These are phyloP conservation scores for Protomyctophum bolini DNA, from an alignment of 2,113 vertebrate genomes.

Conservation along the genomic window DNA sequence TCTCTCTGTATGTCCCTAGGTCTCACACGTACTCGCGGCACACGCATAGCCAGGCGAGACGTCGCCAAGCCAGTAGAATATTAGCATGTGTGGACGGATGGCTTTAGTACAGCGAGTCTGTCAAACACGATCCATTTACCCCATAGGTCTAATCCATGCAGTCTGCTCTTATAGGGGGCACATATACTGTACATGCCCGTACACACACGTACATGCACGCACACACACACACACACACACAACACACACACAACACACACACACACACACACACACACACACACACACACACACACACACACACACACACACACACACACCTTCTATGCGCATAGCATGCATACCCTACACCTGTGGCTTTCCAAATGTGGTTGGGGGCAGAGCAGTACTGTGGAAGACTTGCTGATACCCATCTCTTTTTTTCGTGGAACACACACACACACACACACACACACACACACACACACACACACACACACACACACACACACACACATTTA, in stretches of 20 bases:
- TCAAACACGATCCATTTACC: conserved; percentile 78
- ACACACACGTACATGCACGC: conserved; percentile 14
- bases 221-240: conserved; percentile 32
- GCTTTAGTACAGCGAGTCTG: conserved; percentile 73
- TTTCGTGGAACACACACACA: conserved; percentile 15
- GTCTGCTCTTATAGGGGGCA: conserved; percentile 40
- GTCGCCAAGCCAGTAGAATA: conserved; percentile 61
- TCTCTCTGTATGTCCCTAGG: too few relatives aligned
- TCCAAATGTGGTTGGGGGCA: conserved; percentile 32
- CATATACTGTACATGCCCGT: conserved; percentile 44
- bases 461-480: conserved; percentile 14
- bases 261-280: conserved; percentile 26
- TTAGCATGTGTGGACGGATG: conserved; percentile 79
- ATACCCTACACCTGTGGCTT: conserved; percentile 62
- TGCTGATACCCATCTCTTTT: conserved; percentile 45
- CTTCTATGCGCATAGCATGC: conserved; percentile 48
- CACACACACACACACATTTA: background rate
- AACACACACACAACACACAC: conserved; percentile 32
- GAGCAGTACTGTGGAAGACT: conserved; percentile 11
- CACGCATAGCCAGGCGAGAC: conserved; percentile 41
- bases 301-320: conserved; percentile 1
- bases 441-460: conserved; percentile 4
- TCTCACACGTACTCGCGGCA: background rate
- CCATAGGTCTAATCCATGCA: conserved; percentile 62
- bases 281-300: conserved; percentile 24